phyloP scores from a whole-genome alignment of 2,113 vertebrate genomes.

The Eulacestoma nigropectus region DNA sequence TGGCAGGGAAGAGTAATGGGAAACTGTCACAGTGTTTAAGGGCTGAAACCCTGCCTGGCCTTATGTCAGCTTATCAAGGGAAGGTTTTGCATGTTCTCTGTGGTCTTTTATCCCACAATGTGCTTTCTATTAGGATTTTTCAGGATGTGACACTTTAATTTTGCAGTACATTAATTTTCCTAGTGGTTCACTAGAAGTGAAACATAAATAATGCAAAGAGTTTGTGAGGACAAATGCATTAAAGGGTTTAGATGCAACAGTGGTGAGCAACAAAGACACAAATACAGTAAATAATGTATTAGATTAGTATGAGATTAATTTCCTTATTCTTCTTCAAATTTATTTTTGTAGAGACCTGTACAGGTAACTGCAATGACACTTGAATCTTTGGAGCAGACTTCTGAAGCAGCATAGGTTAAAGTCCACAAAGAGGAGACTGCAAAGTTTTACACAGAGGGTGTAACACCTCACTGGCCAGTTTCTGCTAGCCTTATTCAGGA shows the following conservation, averaged over 20 bases:
- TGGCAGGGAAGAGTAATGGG: not conserved
- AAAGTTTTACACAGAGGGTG: not conserved
- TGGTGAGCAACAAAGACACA: not conserved
- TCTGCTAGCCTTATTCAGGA: not conserved
- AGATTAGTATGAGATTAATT: not conserved
- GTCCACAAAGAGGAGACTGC: not conserved
- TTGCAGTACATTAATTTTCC: not conserved
- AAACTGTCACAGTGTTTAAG: not conserved
- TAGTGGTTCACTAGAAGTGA: not conserved
- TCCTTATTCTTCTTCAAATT: not conserved
- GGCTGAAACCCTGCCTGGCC: not conserved
- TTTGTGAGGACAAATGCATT: not conserved
- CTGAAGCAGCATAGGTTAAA: not conserved
- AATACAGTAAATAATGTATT: not conserved
- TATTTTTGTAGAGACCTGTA: not conserved
- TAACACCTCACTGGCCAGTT: not conserved
- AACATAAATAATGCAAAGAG: not conserved
- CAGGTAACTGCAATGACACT: not conserved
- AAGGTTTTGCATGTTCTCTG: not conserved
- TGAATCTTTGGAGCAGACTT: not conserved
- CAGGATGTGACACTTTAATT: not conserved
- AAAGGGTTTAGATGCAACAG: not conserved
- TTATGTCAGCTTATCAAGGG: not conserved
- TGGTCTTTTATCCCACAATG: not conserved
- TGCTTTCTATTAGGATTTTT: not conserved